phyloP scores from a whole-genome alignment of 2,888 invertebrate species.

The Drosophila yooni region DNA sequence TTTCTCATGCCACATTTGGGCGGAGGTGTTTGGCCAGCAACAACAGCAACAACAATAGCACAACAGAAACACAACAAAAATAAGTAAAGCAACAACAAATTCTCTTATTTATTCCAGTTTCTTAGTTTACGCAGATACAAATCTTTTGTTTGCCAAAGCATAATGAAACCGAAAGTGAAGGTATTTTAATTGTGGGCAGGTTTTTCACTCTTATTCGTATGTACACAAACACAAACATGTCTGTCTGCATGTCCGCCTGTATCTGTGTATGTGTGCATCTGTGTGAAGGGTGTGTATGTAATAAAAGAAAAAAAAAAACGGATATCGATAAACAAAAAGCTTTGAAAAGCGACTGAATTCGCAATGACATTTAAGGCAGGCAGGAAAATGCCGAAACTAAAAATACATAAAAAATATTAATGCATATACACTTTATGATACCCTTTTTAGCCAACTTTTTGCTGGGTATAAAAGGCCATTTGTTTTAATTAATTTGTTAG shows the following conservation, averaged over 20 bases:
- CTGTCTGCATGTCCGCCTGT: background rate
- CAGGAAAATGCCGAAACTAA: background rate
- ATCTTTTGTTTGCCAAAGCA: conserved; percentile 64
- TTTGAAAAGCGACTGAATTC: conserved; percentile 6
- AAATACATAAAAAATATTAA: background rate
- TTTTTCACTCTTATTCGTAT: conserved; percentile 47
- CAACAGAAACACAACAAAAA: conserved; percentile 16
- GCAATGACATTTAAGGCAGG: conserved; percentile 2
- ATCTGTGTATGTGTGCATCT: background rate
- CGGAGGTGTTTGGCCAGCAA: conserved; percentile 61
- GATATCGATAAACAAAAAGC: conserved; percentile 26
- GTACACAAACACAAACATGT: conserved; percentile 1
- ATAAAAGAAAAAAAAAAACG: conserved; percentile 20
- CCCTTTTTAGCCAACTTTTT: background rate
- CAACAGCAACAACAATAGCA: conserved; percentile 7
- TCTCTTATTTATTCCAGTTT: conserved; percentile 65
- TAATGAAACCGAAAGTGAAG: conserved; percentile 71
- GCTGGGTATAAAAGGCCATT: background rate
- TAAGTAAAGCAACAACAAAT: conserved; percentile 56
- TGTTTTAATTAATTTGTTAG: background rate
- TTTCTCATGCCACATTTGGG: conserved; percentile 63
- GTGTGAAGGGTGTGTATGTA: conserved; percentile 7
- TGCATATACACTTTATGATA: background rate
- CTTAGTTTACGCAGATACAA: conserved; percentile 57
- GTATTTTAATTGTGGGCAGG: conserved; percentile 70